Evolutionary conservation across 1,140 invertebrate species (phyloP).

Genomic region (Pectinophora gossypiella): DNA sequence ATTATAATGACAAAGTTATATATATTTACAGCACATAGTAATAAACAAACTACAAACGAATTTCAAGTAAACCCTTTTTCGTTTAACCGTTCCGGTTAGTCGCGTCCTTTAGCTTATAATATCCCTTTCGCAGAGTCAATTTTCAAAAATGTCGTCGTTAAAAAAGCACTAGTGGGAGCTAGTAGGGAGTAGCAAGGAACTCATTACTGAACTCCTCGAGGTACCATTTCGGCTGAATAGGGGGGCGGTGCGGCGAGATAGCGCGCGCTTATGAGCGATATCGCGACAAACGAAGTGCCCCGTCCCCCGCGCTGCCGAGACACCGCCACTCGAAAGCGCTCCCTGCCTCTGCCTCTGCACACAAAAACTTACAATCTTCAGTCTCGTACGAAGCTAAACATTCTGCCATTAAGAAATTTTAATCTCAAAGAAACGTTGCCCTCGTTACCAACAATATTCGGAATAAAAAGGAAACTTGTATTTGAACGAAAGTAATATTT

Average conservation of each 20-base stretch:
- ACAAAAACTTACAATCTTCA: not conserved
- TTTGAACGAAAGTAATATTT: not conserved
- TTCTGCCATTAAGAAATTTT: not conserved
- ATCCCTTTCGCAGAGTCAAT: constrained; percentile 11
- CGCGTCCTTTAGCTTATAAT: not conserved
- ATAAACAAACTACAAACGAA: too few species aligned
- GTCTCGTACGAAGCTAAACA: not conserved
- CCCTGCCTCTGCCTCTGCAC: not conserved
- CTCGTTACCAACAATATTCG: too few species aligned
- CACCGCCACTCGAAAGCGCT: not conserved
- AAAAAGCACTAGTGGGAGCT: constrained; percentile 27
- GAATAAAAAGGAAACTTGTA: not conserved
- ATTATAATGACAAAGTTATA: too few species aligned
- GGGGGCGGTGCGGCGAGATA: constrained; percentile 46
- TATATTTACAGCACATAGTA: too few species aligned
- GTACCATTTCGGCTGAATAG: constrained; percentile 67
- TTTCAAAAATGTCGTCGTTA: constrained; percentile 29
- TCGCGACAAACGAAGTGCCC: constrained; percentile 60
- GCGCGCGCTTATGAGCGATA: constrained; percentile 61
- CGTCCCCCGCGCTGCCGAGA: constrained; percentile 6
- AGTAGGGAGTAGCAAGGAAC: constrained; percentile 45
- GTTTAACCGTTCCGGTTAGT: too few species aligned
- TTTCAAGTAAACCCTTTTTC: too few species aligned
- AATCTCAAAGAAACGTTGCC: too few species aligned
- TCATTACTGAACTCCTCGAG: constrained; percentile 44